Evolutionary conservation across 2,888 invertebrate genomes (phyloP).

Genomic region (Ariolimax columbianus): DNA sequence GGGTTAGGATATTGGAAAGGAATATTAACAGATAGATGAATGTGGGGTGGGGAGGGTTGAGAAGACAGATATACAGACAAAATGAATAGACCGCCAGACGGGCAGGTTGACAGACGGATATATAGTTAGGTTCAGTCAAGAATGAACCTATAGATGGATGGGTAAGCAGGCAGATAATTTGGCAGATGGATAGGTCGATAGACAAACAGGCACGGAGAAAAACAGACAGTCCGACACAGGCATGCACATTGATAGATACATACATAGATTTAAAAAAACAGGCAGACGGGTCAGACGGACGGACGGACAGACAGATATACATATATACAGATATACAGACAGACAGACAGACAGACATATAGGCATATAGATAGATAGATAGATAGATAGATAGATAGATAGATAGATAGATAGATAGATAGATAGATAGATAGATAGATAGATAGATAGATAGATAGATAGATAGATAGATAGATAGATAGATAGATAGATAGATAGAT

Average conservation of each 20-base stretch:
- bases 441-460: neutral
- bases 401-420: neutral
- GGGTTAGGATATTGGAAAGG: neutral
- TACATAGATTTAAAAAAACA: neutral
- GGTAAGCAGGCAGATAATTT: too few species aligned
- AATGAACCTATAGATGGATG: too few species aligned
- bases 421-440: conserved; percentile 6
- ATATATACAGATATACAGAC: too few species aligned
- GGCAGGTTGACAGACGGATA: too few species aligned
- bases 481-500: neutral
- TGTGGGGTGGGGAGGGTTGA: too few species aligned
- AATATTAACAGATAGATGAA: neutral
- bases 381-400: neutral
- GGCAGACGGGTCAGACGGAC: too few species aligned
- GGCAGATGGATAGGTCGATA: neutral
- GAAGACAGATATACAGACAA: neutral
- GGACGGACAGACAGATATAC: too few species aligned
- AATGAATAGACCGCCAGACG: neutral
- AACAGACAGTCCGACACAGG: neutral
- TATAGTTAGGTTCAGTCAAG: too few species aligned
- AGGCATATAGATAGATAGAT: neutral
- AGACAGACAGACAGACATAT: neutral
- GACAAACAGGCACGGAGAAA: neutral
- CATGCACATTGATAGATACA: neutral
- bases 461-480: neutral